These are phyloP conservation scores for Arvicanthis niloticus DNA, from an alignment of 2,113 vertebrate species.

Conservation along the genomic window DNA sequence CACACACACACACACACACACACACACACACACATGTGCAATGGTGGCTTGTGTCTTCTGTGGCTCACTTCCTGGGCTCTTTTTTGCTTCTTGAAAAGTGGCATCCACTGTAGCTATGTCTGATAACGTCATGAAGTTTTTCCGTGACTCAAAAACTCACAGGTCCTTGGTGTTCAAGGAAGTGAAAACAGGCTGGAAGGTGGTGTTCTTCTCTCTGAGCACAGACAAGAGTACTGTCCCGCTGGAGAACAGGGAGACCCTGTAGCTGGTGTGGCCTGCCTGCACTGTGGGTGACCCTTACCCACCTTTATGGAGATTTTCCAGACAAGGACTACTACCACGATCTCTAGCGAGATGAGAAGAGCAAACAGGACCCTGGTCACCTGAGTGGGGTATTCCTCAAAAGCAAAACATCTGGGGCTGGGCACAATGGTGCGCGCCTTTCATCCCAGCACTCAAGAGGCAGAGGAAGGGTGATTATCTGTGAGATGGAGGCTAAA, in stretches of 20 bases:
- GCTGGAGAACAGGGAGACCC: slow-evolving; percentile 90
- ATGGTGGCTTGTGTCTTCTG: not conserved
- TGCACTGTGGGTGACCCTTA: slow-evolving; percentile 89
- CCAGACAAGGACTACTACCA: slow-evolving; percentile 92
- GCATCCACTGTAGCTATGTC: slow-evolving; percentile 93
- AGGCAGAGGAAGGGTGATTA: not conserved
- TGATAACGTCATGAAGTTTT: slow-evolving; percentile 90
- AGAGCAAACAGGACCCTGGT: slow-evolving; percentile 94
- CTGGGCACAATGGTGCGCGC: accelerated
- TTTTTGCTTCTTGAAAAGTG: slow-evolving; percentile 55
- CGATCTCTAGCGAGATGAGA: slow-evolving; percentile 93
- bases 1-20: no score
- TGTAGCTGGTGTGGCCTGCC: slow-evolving; percentile 89
- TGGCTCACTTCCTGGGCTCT: not conserved
- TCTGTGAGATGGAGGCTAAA: not conserved
- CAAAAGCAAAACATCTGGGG: slow-evolving; percentile 86
- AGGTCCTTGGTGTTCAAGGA: slow-evolving; percentile 90
- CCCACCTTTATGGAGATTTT: slow-evolving; percentile 91
- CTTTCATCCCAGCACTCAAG: not conserved
- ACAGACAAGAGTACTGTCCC: slow-evolving; percentile 90
- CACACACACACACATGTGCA: no score
- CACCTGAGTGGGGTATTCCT: slow-evolving; percentile 89
- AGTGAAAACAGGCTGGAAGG: slow-evolving; percentile 93
- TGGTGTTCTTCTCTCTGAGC: slow-evolving; percentile 90
- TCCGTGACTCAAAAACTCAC: slow-evolving; percentile 95